Percentiles rank a stretch among this genome's conserved stretches.
Evolutionary conservation across 2,888 invertebrate species (phyloP).

Genomic region (Luperina nickerlii): DNA sequence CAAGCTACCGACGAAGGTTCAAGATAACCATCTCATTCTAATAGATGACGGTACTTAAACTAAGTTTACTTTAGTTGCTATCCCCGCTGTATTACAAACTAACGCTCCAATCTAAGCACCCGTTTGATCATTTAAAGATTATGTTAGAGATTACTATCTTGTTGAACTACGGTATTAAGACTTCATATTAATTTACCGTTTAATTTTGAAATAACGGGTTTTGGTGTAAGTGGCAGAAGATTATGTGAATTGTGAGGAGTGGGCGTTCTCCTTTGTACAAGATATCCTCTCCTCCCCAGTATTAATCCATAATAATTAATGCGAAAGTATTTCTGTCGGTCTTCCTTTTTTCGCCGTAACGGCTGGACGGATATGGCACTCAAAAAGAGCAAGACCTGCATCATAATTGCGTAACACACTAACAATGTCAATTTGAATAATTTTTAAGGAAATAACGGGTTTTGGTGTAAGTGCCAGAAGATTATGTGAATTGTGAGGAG

Average conservation of each 20-base stretch:
- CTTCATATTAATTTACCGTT: constrained; percentile 23
- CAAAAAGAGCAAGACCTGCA: neutral
- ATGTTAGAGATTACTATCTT: constrained; percentile 46
- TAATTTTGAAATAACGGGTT: neutral
- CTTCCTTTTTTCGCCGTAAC: too few species aligned
- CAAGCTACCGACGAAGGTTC: constrained; percentile 13
- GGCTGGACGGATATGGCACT: neutral
- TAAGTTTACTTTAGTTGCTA: constrained; percentile 36
- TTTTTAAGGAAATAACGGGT: too few species aligned
- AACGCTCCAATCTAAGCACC: constrained; percentile 35
- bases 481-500: neutral
- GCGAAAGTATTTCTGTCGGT: neutral
- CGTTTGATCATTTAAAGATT: constrained; percentile 45
- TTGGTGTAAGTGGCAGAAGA: neutral
- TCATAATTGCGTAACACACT: too few species aligned
- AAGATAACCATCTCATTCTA: constrained; percentile 30
- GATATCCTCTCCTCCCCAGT: too few species aligned
- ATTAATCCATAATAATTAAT: neutral
- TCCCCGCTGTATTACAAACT: constrained; percentile 40
- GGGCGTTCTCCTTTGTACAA: constrained; percentile 5
- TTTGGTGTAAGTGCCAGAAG: constrained; percentile 1
- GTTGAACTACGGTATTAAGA: constrained; percentile 29
- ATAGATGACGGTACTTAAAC: constrained; percentile 34
- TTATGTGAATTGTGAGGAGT: neutral
- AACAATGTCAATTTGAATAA: too few species aligned